Percentiles rank a stretch among this genome's conserved stretches.
phyloP scores from a whole-genome alignment of 2,888 invertebrate genomes.

The Andrena praecox region DNA sequence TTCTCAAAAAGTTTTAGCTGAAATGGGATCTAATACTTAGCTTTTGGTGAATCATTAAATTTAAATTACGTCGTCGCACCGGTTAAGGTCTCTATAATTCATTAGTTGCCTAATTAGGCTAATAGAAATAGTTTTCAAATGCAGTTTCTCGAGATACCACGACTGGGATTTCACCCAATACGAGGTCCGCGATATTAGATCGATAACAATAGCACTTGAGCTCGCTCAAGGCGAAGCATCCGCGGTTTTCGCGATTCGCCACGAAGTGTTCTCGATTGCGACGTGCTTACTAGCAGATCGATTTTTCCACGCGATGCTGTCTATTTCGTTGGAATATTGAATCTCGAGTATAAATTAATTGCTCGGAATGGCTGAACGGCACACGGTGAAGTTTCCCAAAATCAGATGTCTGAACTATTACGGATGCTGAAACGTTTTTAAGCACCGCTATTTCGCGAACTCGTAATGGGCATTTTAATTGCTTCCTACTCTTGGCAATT shows the following conservation, averaged over 20 bases:
- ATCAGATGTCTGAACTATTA: not conserved
- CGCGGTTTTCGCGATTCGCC: constrained; percentile 20
- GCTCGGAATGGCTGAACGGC: not conserved
- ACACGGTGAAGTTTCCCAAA: not conserved
- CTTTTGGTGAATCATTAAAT: constrained; percentile 49
- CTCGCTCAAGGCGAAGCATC: not conserved
- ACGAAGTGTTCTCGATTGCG: not conserved
- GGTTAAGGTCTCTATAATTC: not conserved
- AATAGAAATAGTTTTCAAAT: not conserved
- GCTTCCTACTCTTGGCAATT: not conserved
- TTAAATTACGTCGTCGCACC: not conserved
- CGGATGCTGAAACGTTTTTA: not conserved
- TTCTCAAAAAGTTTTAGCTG: constrained; percentile 59
- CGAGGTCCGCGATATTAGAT: not conserved
- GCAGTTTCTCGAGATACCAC: not conserved
- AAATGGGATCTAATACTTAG: constrained; percentile 41
- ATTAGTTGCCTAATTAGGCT: not conserved
- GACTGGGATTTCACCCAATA: not conserved
- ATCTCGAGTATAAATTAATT: constrained; percentile 7
- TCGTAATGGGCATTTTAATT: not conserved
- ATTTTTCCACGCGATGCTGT: not conserved
- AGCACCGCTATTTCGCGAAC: not conserved
- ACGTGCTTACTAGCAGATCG: constrained; percentile 2
- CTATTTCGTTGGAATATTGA: not conserved
- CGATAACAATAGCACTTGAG: not conserved